Base-by-base conservation (phyloP, 2,113 vertebrate species). In the Odocoileus hemionus region DNA sequence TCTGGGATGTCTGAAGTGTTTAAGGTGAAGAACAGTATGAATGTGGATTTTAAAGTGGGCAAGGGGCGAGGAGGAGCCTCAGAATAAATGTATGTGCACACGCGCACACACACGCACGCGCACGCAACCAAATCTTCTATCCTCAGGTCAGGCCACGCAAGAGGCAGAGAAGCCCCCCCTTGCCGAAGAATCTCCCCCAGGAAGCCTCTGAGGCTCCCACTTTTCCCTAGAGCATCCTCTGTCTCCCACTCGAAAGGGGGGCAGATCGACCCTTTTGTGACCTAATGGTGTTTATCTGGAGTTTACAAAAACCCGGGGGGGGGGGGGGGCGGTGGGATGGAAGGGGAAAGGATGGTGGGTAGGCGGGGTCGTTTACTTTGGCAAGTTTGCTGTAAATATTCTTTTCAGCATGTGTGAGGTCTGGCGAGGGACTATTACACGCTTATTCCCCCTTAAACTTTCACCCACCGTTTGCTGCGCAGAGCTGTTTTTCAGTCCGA, bases 371-470 rank as follows among this genome's bases (percentile, higher is more conserved):
- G 96, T 98, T 98, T 97, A 96, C 95, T 98, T 98, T 98, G 98
- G 98, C 98, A 96, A 93, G 21, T 96, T 96, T 91, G 98, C 97
- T 97, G 98, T 98, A 98, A 98, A 98, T 98, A 98, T 91, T 43
- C 98, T 91, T 95, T 89, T 88, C 67, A 96, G 98, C 95, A 0
- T 54, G 97, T 98, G 98, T 98, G 99, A 98, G 97, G 98, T 98
- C 98, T 98, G 98, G 93, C 3, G n/a, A 97, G 95, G 60, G 55
- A 92, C 61, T 96, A 98, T 99, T 98, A 98, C 98, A 97, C 1
- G 55, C 99, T 98, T 95, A 97, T 98, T 98, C 98, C 94, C n/a
- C 97, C 98, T 98, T 98, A 99, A 99, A 99, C 98, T 97, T 98
- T 98, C 98, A 61, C 97, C 97, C 82, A 55, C 98, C 89, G 96